Conservation (phyloP, 2,113 vertebrate species). For the Lophius piscatorius region DNA sequence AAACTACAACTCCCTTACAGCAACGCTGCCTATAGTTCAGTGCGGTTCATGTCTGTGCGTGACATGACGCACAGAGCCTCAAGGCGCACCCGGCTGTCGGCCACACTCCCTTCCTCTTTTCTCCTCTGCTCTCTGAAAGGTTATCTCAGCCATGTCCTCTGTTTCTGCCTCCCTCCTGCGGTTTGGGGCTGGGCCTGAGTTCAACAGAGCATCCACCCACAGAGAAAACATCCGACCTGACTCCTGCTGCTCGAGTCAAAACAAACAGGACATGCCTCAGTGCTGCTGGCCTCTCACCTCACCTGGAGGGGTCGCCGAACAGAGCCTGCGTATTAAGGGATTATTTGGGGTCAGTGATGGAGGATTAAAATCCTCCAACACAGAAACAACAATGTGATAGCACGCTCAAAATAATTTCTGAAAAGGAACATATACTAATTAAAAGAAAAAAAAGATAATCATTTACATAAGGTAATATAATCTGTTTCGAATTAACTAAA, state of each 20-base stretch:
- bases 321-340: too few species aligned
- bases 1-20: too few species aligned
- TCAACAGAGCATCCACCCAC: neutral
- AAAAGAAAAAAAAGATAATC: too few species aligned
- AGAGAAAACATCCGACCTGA: conserved; percentile 41
- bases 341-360: too few species aligned
- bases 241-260: conserved; percentile 36
- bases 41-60: too few species aligned
- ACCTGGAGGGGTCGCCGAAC: conserved; percentile 38
- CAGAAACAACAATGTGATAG: too few species aligned
- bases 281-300: conserved; percentile 31
- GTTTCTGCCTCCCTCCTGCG: conserved; percentile 22
- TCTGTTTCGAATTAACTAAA: too few species aligned
- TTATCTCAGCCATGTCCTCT: conserved; percentile 54
- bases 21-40: too few species aligned
- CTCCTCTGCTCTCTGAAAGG: conserved; percentile 7
- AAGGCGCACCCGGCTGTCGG: conserved; percentile 9
- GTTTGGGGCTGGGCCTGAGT: conserved; percentile 11
- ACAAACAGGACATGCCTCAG: conserved; percentile 39
- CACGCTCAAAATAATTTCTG: too few species aligned
- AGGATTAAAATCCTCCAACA: too few species aligned
- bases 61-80: conserved; percentile 23
- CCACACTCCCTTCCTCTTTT: conserved; percentile 27
- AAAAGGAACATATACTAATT: too few species aligned
- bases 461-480: too few species aligned